Base-by-base conservation (phyloP, 64 coral and sea anemone genomes). In the Exaiptasia diaphana region DNA sequence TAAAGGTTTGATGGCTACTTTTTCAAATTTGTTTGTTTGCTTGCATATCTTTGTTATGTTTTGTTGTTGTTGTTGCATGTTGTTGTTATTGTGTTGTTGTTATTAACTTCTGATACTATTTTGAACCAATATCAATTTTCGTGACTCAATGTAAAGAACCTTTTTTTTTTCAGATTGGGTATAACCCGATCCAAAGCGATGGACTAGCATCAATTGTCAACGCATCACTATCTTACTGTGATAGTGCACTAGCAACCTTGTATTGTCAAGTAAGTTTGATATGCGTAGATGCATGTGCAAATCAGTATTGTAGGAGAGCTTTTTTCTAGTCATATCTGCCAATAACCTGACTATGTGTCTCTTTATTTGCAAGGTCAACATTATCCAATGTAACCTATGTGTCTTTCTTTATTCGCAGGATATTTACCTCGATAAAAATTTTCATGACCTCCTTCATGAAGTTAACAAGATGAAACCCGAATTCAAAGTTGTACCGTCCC, bases 181-280 rank as follows among this genome's bases (percentile, higher is more conserved):
- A 64, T 27, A 97, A 97, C 25, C 89, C 93, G 11, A 83, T 97
- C 54, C 77, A 73, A 12, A 64, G 50, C 15, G 37, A 61, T 17
- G 93, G 93, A 3, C 78, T 83, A 20, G 22, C 73, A 20, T 56
- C 88, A 18, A 68, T 97, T 56, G 42, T 91, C 28, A 54, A 41
- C 28, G 83, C 88, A 0, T 39, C 82, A 4, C 75, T 81, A 22
- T 83, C 79, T 36, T 87, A 87, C 14, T 40, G 76, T 50, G 93
- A 97, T 55, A 97, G 93, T 44, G 87, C 88, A 43, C 61, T 97
- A 24, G 65, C 62, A 15, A 77, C 83, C 67, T 36, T 97, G 7
- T 78, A 97, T 48, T 59, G 90, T 33, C 69, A 97, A 64, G 93
- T 94, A 26, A 58, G 0, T 2, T 71, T 7, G n/a, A n/a, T n/a